A percentile compares a stretch with the other conserved stretches of the same genome.
Evolutionary conservation across 1,140 invertebrate genomes (phyloP).

Genomic region (Meloidogyne exigua): DNA sequence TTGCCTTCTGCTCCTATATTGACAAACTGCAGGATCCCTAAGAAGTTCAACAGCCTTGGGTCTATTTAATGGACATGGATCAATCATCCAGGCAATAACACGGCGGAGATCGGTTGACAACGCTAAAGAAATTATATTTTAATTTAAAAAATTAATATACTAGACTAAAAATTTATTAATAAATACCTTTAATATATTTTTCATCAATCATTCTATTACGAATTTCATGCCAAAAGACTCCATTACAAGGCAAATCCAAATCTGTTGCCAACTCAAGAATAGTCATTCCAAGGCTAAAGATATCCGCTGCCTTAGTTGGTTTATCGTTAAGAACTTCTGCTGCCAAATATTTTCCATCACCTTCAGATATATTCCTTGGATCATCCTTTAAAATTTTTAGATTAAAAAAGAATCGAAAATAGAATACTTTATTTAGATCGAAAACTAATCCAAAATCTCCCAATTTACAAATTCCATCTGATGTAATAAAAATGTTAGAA

Average conservation of each 20-base stretch:
- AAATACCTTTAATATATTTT: conserved; percentile 32
- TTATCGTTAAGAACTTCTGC: conserved; percentile 72
- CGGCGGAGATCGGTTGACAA: conserved; percentile 31
- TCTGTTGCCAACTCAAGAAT: conserved; percentile 74
- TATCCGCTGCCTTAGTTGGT: conserved; percentile 68
- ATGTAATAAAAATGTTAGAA: conserved; percentile 73
- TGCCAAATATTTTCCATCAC: conserved; percentile 77
- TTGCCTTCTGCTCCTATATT: conserved; percentile 7
- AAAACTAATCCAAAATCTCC: conserved; percentile 77
- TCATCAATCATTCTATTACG: conserved; percentile 62
- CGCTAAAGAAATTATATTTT: conserved; percentile 6
- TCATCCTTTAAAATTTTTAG: conserved; percentile 32
- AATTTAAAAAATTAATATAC: conserved; percentile 3
- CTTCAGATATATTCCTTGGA: conserved; percentile 66
- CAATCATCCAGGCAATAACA: conserved; percentile 38
- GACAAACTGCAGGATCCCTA: conserved; percentile 19
- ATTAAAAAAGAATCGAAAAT: not conserved
- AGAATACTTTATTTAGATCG: conserved; percentile 66
- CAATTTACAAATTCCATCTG: conserved; percentile 71
- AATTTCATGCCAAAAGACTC: conserved; percentile 73
- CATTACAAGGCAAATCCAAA: conserved; percentile 73
- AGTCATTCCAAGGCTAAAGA: conserved; percentile 74
- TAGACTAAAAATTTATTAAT: not conserved
- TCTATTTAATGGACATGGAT: conserved; percentile 27
- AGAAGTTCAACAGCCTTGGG: conserved; percentile 35